Conservation (phyloP, 1,140 invertebrate genomes). For the Bemisia tabaci region DNA sequence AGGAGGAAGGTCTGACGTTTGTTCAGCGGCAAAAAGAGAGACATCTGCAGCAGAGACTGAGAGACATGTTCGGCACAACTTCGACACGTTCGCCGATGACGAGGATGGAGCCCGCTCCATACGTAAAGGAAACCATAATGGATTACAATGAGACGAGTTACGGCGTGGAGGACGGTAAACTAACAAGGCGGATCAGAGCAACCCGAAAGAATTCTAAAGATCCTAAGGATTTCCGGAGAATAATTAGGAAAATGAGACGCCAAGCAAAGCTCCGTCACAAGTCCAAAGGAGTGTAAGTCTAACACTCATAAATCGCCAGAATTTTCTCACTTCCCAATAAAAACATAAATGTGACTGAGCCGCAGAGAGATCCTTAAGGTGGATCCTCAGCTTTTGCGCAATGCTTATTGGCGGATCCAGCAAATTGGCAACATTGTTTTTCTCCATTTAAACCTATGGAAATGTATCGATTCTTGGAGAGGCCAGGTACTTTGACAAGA, state of each 20-base stretch:
- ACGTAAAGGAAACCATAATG: background rate
- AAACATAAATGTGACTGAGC: too few relatives aligned
- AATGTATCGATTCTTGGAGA: too few relatives aligned
- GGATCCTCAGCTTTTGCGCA: too few relatives aligned
- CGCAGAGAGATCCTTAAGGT: too few relatives aligned
- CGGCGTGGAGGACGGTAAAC: background rate
- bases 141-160: background rate
- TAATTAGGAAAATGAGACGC: background rate
- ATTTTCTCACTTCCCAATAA: too few relatives aligned
- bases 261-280: background rate
- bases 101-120: background rate
- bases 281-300: background rate
- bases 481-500: too few relatives aligned
- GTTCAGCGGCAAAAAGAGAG: slow-evolving; percentile 17
- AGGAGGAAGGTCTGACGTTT: slow-evolving; percentile 62
- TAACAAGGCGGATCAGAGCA: background rate
- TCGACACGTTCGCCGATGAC: background rate
- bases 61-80: slow-evolving; percentile 10
- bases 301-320: too few relatives aligned
- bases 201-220: too few relatives aligned
- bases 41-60: slow-evolving; percentile 4
- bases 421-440: too few relatives aligned
- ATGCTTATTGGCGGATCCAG: too few relatives aligned
- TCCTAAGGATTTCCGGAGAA: too few relatives aligned
- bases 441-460: too few relatives aligned